A percentile compares a stretch with the other conserved stretches of the same genome.
These are phyloP conservation scores for Eupithecia exiguata DNA, from an alignment of 2,888 invertebrate genomes.

Conservation along the genomic window DNA sequence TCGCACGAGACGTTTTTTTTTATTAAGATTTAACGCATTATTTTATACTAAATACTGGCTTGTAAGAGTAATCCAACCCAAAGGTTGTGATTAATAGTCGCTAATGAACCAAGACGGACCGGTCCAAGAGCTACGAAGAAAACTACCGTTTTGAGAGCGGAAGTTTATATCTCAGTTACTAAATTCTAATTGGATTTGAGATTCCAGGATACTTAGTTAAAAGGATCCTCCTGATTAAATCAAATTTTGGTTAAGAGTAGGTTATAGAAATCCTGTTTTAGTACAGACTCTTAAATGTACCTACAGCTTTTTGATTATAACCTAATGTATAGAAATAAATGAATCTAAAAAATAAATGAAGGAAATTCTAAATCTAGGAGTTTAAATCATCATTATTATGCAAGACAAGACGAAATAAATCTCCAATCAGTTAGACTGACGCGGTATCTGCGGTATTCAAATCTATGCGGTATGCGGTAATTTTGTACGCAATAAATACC, in stretches of 20 bases:
- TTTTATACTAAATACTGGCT: background rate
- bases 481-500: too few relatives aligned
- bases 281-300: background rate
- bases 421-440: too few relatives aligned
- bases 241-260: background rate
- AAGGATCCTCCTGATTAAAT: background rate
- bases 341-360: too few relatives aligned
- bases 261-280: background rate
- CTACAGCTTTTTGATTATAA: background rate
- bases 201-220: background rate
- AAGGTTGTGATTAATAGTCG: constrained; percentile 54
- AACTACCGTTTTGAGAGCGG: background rate
- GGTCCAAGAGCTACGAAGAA: constrained; percentile 8
- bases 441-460: too few relatives aligned
- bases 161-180: background rate
- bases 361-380: too few relatives aligned
- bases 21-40: background rate
- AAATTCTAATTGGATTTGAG: background rate
- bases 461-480: too few relatives aligned
- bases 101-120: constrained; percentile 57
- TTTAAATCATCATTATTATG: too few relatives aligned
- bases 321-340: too few relatives aligned
- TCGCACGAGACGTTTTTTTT: too few relatives aligned
- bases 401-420: too few relatives aligned
- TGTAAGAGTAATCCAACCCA: background rate